phyloP scores from a whole-genome alignment of 1,140 invertebrate genomes.

The Vanessa tameamea region DNA sequence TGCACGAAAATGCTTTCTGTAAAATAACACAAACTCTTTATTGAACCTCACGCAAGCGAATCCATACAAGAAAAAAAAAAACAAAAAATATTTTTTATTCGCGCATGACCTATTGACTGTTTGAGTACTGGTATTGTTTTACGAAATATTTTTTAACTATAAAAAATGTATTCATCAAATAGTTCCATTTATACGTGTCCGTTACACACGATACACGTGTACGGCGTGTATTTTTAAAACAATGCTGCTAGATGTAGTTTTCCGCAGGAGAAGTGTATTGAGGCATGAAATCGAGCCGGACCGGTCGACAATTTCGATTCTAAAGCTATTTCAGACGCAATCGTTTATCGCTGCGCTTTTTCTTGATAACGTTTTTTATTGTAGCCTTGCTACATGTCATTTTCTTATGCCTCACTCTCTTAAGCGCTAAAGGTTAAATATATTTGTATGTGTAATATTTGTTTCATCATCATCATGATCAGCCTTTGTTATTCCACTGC shows the following conservation, averaged over 20 bases:
- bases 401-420: no score
- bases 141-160: slow-evolving; percentile 5
- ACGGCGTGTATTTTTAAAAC: slow-evolving; percentile 31
- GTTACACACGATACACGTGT: slow-evolving; percentile 11
- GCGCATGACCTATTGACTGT: neutral
- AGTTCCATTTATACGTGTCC: neutral
- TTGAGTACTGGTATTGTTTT: slow-evolving; percentile 1
- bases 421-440: no score
- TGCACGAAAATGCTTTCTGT: no score
- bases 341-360: neutral
- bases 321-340: slow-evolving; percentile 12
- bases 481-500: no score
- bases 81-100: neutral
- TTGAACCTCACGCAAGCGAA: neutral
- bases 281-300: slow-evolving; percentile 40
- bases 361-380: neutral
- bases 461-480: no score
- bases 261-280: slow-evolving; percentile 34
- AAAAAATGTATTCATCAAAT: neutral
- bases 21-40: neutral
- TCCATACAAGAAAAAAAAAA: neutral
- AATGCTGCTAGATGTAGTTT: slow-evolving; percentile 35
- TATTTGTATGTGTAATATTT: no score
- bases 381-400: neutral
- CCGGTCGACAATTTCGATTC: slow-evolving; percentile 33